Evolutionary conservation across 2,113 vertebrate genomes (phyloP).

Genomic region (Poeciliopsis occidentalis): DNA sequence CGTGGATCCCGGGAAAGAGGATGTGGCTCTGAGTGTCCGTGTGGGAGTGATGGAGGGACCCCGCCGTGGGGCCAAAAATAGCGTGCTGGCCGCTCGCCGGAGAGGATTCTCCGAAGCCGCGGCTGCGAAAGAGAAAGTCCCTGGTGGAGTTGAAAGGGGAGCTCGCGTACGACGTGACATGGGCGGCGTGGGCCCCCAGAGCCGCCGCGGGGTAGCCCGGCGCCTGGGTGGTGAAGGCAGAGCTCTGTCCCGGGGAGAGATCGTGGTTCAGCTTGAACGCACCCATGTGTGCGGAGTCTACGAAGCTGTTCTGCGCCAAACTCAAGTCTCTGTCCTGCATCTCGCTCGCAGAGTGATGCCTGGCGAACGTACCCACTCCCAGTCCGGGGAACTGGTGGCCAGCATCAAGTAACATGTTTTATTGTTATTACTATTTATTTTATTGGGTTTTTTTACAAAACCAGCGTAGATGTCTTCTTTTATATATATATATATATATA

Average conservation of each 20-base stretch:
- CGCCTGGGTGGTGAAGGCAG: conserved; percentile 95
- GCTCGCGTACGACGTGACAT: conserved; percentile 94
- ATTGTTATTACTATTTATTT: not conserved
- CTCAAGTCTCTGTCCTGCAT: conserved; percentile 98
- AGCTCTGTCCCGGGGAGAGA: conserved; percentile 95
- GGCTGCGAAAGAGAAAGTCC: conserved; percentile 98
- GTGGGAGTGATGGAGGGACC: conserved; percentile 94
- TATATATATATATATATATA: not conserved
- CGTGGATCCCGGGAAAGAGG: conserved; percentile 96
- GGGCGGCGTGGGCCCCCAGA: conserved; percentile 92
- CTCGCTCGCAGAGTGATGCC: conserved; percentile 92
- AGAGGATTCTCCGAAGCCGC: conserved; percentile 94
- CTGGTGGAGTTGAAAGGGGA: conserved; percentile 96
- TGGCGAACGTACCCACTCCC: conserved; percentile 94
- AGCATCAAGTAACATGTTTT: conserved; percentile 94
- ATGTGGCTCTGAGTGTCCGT: conserved; percentile 97
- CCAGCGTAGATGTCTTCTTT: conserved; percentile 30
- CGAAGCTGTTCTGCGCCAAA: conserved; percentile 95
- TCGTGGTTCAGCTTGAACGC: conserved; percentile 99
- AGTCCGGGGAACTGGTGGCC: conserved; percentile 98
- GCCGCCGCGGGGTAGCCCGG: conserved; percentile 93
- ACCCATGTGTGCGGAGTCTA: conserved; percentile 97
- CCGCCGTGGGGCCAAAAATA: conserved; percentile 91
- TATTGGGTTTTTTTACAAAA: conserved; percentile 3
- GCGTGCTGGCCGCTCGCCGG: conserved; percentile 92